Evolutionary conservation across 2,797 vertebrate genomes (phyloP).

Genomic region (Argya squamiceps): DNA sequence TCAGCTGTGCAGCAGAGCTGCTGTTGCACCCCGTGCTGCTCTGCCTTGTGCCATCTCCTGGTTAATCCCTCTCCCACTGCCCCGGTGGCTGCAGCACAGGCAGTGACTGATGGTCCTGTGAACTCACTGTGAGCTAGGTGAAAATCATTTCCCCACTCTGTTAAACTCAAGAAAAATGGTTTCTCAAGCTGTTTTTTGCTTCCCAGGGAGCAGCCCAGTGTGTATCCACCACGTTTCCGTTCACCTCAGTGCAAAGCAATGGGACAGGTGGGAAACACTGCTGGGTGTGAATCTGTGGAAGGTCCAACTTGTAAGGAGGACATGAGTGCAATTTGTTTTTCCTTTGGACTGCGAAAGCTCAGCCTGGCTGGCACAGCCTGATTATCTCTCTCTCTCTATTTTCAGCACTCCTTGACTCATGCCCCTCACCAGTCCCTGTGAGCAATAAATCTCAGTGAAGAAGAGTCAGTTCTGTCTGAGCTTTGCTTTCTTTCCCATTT

Average conservation of each 20-base stretch:
- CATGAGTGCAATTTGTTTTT: not conserved
- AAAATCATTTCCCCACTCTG: slow-evolving; percentile 11
- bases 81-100: not conserved
- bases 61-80: not conserved
- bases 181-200: not conserved
- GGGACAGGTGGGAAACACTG: not conserved
- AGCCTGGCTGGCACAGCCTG: not conserved
- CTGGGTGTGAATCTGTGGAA: not conserved
- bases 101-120: not conserved
- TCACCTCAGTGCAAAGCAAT: not conserved
- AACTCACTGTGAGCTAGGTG: not conserved
- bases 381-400: not conserved
- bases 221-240: not conserved
- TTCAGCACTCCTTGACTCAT: not conserved
- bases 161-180: slow-evolving; percentile 28
- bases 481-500: not conserved
- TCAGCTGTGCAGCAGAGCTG: not conserved
- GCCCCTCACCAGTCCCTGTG: not conserved
- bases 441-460: not conserved
- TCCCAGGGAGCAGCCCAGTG: not conserved
- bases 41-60: not conserved
- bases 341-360: not conserved
- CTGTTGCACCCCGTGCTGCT: accelerated
- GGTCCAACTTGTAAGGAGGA: not conserved
- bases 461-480: not conserved